phyloP scores from a whole-genome alignment of 2,113 vertebrate genomes.

The Ancistrus triradiatus region DNA sequence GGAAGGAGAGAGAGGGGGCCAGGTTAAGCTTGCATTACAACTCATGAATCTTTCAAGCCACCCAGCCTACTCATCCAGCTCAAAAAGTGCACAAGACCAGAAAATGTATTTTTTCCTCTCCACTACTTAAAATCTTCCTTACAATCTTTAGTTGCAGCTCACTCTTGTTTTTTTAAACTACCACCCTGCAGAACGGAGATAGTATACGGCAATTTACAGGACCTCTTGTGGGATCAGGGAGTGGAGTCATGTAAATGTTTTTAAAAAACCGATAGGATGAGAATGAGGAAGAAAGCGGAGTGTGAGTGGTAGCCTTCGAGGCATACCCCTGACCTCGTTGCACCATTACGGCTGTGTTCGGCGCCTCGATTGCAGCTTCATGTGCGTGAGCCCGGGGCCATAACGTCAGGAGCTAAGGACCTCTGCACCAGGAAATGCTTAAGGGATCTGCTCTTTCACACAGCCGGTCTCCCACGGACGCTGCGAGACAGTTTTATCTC shows the following conservation, averaged over 20 bases:
- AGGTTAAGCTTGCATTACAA: slow-evolving; percentile 49
- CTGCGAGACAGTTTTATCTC: slow-evolving; percentile 59
- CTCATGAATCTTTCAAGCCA: slow-evolving; percentile 50
- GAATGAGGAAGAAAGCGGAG: slow-evolving; percentile 54
- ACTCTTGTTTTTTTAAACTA: slow-evolving; percentile 1
- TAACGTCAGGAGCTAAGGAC: slow-evolving; percentile 56
- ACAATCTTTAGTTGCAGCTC: slow-evolving; percentile 13
- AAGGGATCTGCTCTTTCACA: slow-evolving; percentile 58
- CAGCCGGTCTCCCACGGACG: slow-evolving; percentile 60
- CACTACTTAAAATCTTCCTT: slow-evolving; percentile 28
- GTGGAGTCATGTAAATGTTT: slow-evolving; percentile 36
- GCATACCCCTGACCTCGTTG: slow-evolving; percentile 56
- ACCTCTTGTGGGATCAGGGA: slow-evolving; percentile 42
- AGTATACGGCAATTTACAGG: slow-evolving; percentile 36
- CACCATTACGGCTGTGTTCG: slow-evolving; percentile 47
- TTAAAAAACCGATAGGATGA: slow-evolving; percentile 23
- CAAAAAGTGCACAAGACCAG: slow-evolving; percentile 38
- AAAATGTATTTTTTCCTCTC: slow-evolving; percentile 36
- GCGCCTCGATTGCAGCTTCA: slow-evolving; percentile 58
- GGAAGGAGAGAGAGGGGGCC: slow-evolving; percentile 23
- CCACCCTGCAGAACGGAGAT: slow-evolving; percentile 35
- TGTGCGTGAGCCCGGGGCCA: slow-evolving; percentile 59
- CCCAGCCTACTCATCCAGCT: slow-evolving; percentile 41
- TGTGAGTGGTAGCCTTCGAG: slow-evolving; percentile 52
- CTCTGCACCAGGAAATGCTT: slow-evolving; percentile 66